Evolutionary conservation across 2,113 vertebrate genomes (phyloP).

Genomic region (Apteryx mantelli): DNA sequence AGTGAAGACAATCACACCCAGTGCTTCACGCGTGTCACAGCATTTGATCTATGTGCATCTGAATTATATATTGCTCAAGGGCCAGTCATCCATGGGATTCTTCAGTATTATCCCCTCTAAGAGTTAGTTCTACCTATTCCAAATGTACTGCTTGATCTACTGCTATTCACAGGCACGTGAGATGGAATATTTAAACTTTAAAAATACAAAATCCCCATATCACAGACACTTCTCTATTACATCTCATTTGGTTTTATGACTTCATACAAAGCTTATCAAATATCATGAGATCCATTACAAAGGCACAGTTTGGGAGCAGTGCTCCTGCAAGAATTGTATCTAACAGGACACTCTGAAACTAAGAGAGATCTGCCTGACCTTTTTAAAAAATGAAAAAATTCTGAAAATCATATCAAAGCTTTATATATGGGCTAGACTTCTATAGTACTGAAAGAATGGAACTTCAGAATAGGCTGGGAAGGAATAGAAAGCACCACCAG

Average conservation of each 20-base stretch:
- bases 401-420: not conserved
- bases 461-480: not conserved
- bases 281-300: not conserved
- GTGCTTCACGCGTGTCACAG: not conserved
- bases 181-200: not conserved
- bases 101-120: not conserved
- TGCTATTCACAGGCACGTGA: not conserved
- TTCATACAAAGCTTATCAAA: not conserved
- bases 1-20: not conserved
- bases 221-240: not conserved
- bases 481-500: not conserved
- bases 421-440: not conserved
- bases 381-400: not conserved
- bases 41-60: not conserved
- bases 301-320: not conserved
- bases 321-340: not conserved
- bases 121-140: not conserved
- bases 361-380: not conserved
- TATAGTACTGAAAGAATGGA: not conserved
- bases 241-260: not conserved
- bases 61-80: not conserved
- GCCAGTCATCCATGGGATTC: not conserved
- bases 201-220: not conserved
- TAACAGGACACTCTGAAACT: not conserved
- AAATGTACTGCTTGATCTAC: not conserved